Conservation (phyloP, 2,113 vertebrate genomes). For the Paradisaea rubra region DNA sequence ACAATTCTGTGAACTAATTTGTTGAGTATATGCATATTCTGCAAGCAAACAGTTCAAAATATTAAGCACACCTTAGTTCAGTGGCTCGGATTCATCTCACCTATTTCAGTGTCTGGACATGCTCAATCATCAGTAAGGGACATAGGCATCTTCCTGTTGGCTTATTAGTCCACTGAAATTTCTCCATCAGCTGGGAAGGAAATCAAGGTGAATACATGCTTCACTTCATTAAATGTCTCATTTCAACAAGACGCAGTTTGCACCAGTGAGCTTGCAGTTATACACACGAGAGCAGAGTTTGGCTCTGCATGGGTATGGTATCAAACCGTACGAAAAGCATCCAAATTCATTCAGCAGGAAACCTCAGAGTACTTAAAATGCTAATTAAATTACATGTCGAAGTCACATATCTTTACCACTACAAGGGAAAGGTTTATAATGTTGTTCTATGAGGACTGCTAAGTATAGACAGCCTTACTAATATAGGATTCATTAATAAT, state of each 20-base stretch:
- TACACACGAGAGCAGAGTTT: neutral
- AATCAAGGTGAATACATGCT: neutral
- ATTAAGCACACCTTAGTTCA: neutral
- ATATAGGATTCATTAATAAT: neutral
- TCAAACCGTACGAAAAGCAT: neutral
- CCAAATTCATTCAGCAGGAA: neutral
- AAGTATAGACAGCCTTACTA: neutral
- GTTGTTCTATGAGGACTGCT: neutral
- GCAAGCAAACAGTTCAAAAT: neutral
- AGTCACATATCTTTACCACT: neutral
- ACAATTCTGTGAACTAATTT: neutral
- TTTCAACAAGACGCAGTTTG: neutral
- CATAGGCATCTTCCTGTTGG: neutral
- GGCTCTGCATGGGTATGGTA: neutral
- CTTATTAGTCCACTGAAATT: neutral
- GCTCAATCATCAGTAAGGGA: neutral
- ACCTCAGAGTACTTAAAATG: neutral
- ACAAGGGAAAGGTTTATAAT: neutral
- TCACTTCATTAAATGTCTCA: neutral
- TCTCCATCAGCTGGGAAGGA: neutral
- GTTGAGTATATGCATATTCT: neutral
- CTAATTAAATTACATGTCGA: neutral
- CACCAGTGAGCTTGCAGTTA: neutral
- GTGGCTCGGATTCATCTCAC: neutral
- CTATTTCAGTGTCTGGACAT: neutral